Evolutionary conservation across 92 coral and sea anemone species (phyloP), one percentile per base, ranked within the genome.

Genomic region (Palythoa grandis): DNA sequence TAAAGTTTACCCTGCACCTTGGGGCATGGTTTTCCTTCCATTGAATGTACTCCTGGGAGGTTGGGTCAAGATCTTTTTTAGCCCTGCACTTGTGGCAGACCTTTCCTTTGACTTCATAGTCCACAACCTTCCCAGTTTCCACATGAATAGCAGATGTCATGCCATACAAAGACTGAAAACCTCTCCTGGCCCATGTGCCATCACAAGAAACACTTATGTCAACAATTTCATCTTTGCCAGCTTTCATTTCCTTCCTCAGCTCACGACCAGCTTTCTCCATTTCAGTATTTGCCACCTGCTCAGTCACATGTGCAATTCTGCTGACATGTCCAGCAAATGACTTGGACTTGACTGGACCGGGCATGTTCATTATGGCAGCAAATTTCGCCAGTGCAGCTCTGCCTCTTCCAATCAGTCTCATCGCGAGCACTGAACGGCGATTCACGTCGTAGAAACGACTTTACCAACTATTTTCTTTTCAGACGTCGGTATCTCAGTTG

Each of bases 81-180:
- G 38, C 76, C 39, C 83, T 74, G 75, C 86, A 78, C 38, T 85
- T 89, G 86, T 78, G 84, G 54, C 86, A 89, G 17, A 85, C 86
- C 68, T 89, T 78, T n/a, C 86, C 70, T 50, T 89, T 89, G 74
- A 78, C 17, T 78, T 85, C 92, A 85, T 75, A 77, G 84, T 63
- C 89, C 67, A 85, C 38, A 39, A 89, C 92, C 57, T 89, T 85
- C 56, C 92, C 91, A 83, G 77, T 83, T 71, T 87, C 80, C 19
- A 82, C 85, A 77, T 40, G 37, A 83, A 87, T 83, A 1, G 78
- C 91, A 8, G 90, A 88, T 15, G 82, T 84, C 89, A 89, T 89
- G 56, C 89, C 89, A 77, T 84, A 89, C 37, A 89, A 69, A 13
- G 92, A 89, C 88, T 89, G 92, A 38, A 83, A 89, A 13, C 92